These are phyloP conservation scores for Solea senegalensis DNA, from an alignment of 2,113 vertebrate species.

Conservation along the genomic window DNA sequence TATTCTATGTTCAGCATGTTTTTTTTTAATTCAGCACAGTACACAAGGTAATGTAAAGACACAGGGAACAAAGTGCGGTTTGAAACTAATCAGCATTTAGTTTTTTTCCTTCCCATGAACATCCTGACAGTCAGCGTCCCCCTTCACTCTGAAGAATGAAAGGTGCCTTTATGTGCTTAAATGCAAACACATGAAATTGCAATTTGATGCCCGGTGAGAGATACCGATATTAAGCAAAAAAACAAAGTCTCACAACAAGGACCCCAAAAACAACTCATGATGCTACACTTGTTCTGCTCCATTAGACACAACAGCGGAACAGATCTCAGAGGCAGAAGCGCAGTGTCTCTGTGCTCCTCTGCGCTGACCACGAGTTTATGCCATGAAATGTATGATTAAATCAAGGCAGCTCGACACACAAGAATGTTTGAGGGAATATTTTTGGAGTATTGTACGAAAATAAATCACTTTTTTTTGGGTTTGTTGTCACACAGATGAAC, in stretches of 20 bases:
- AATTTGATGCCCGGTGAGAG: constrained; percentile 12
- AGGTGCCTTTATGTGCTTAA: constrained; percentile 28
- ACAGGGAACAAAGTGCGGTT: neutral
- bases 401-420: neutral
- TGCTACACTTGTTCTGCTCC: constrained; percentile 23
- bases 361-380: constrained; percentile 17
- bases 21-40: constrained; percentile 15
- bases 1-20: constrained; percentile 61
- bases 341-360: constrained; percentile 2
- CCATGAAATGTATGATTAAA: constrained; percentile 15
- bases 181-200: constrained; percentile 49
- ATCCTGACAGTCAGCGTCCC: neutral
- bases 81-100: constrained; percentile 31
- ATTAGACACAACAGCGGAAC: constrained; percentile 14
- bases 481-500: neutral
- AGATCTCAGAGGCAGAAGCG: neutral
- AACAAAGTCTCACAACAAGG: constrained; percentile 26
- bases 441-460: neutral
- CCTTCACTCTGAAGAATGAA: constrained; percentile 6
- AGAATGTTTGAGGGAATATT: neutral
- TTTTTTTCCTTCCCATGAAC: neutral
- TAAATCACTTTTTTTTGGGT: neutral
- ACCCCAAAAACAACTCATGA: constrained; percentile 51
- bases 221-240: constrained; percentile 4
- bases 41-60: neutral